Percentiles rank a stretch among this genome's conserved stretches.
These are phyloP conservation scores for Palloptera scutellata DNA, from an alignment of 2,888 invertebrate genomes.

Conservation along the genomic window DNA sequence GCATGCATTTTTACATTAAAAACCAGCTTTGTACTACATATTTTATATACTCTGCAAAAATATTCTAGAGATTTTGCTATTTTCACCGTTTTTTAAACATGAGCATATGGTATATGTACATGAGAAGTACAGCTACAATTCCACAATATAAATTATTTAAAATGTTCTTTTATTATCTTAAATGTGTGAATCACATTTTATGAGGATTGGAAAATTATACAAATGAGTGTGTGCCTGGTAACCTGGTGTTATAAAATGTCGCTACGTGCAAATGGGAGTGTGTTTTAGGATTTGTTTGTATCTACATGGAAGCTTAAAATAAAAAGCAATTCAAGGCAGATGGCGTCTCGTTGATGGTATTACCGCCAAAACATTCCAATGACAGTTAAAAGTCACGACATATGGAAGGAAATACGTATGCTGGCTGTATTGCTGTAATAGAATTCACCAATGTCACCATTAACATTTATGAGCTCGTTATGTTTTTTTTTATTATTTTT, in stretches of 20 bases:
- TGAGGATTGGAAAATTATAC: constrained; percentile 45
- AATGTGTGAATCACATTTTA: constrained; percentile 42
- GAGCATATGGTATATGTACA: background rate
- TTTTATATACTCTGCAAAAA: no score
- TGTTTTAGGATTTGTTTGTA: background rate
- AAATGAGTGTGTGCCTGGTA: constrained; percentile 34
- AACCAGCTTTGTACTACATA: no score
- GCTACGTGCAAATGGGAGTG: constrained; percentile 39
- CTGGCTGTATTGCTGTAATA: background rate
- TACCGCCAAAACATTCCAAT: constrained; percentile 29
- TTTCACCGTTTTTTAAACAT: background rate
- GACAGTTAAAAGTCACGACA: constrained; percentile 39
- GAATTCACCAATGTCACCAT: constrained; percentile 34
- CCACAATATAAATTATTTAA: constrained; percentile 32
- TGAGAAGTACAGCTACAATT: no score
- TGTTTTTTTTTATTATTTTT: constrained; percentile 44
- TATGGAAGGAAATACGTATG: constrained; percentile 16
- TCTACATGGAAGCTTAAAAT: background rate
- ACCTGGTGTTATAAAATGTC: constrained; percentile 35
- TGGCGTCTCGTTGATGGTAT: constrained; percentile 27
- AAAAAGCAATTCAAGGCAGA: constrained; percentile 37
- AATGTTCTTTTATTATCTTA: constrained; percentile 36
- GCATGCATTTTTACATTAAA: no score
- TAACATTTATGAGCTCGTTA: constrained; percentile 47
- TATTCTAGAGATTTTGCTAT: background rate